Percentiles rank a stretch among this genome's conserved stretches.
Evolutionary conservation across 2,797 vertebrate species (phyloP).

Genomic region (Falco rusticolus): DNA sequence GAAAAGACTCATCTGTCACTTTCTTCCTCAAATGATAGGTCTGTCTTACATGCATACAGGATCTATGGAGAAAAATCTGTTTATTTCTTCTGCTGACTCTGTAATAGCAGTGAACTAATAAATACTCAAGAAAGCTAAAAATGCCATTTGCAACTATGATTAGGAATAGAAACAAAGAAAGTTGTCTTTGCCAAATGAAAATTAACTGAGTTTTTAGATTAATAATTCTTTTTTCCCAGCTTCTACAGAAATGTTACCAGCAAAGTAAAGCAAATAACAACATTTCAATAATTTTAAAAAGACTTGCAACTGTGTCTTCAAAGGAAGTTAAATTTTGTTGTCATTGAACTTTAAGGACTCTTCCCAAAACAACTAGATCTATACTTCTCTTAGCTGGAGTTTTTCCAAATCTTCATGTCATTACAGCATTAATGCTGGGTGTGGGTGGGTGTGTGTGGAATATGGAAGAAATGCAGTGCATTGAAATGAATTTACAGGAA

Average conservation of each 20-base stretch:
- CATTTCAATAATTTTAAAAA: conserved; percentile 13
- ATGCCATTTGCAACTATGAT: neutral
- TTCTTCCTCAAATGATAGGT: neutral
- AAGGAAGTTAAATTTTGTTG: conserved; percentile 35
- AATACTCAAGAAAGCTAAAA: neutral
- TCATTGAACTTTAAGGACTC: conserved; percentile 31
- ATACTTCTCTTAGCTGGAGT: neutral
- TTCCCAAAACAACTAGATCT: conserved; percentile 3
- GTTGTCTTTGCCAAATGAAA: neutral
- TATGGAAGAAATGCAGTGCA: neutral
- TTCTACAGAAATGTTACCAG: neutral
- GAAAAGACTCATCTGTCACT: neutral
- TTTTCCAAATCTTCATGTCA: conserved; percentile 16
- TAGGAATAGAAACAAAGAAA: neutral
- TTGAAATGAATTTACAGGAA: neutral
- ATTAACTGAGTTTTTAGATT: neutral
- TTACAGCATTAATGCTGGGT: neutral
- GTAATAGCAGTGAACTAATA: neutral
- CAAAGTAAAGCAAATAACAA: neutral
- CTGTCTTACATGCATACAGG: neutral
- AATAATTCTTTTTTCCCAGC: neutral
- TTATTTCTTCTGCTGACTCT: neutral
- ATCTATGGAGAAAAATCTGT: neutral
- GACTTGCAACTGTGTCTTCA: conserved; percentile 7
- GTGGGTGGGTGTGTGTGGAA: no score